These are phyloP conservation scores for Potamarius usumacintae DNA, from an alignment of 2,113 vertebrate genomes.

Conservation along the genomic window DNA sequence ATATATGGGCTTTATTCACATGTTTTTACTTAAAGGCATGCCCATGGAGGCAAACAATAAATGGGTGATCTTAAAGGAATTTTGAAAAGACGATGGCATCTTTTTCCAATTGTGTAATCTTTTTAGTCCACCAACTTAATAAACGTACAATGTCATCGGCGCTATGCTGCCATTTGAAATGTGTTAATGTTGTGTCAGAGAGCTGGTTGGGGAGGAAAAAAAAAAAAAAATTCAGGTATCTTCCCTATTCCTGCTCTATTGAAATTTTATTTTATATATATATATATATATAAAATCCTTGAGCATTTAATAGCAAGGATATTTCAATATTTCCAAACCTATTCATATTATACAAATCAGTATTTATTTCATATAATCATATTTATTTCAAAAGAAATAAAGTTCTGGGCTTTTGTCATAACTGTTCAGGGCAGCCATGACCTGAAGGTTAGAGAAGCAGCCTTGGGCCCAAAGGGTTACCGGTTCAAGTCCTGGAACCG, in stretches of 20 bases:
- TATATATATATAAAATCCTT: background rate
- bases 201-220: background rate
- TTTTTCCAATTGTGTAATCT: background rate
- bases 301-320: background rate
- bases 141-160: background rate
- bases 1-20: constrained; percentile 45
- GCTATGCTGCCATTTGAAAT: background rate
- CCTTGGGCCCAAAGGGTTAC: too few relatives aligned
- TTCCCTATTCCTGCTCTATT: background rate
- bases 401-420: background rate
- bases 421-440: too few relatives aligned
- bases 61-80: constrained; percentile 25
- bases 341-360: background rate
- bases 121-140: constrained; percentile 12
- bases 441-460: too few relatives aligned
- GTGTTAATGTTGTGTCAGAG: background rate
- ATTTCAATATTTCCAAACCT: background rate
- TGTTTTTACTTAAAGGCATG: constrained; percentile 37
- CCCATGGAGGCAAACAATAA: constrained; percentile 9
- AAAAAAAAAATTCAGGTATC: background rate
- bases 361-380: background rate
- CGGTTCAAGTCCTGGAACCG: too few relatives aligned
- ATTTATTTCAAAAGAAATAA: background rate
- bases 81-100: background rate
- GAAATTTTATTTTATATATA: background rate